Evolutionary conservation across 2,888 invertebrate genomes (phyloP).

Genomic region (Cheilosia urbana): DNA sequence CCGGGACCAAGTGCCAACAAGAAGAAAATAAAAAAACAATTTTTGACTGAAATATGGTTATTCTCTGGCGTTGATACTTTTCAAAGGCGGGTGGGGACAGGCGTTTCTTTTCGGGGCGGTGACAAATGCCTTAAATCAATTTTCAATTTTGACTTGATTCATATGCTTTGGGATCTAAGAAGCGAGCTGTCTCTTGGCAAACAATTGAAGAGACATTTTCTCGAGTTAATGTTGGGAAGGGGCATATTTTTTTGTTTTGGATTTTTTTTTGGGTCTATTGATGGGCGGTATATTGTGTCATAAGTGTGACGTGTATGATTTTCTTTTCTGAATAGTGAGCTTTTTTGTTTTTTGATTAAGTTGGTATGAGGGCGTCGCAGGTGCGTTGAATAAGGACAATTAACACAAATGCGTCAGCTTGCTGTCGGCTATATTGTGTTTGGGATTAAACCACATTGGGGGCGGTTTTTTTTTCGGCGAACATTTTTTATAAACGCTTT

Average conservation of each 20-base stretch:
- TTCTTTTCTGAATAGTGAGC: too few species aligned
- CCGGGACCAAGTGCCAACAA: slow-evolving; percentile 1
- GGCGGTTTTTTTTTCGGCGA: too few species aligned
- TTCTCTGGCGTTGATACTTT: slow-evolving; percentile 23
- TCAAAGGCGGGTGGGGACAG: slow-evolving; percentile 1
- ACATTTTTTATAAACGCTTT: too few species aligned
- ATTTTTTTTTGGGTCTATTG: too few species aligned
- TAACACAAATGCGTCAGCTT: too few species aligned
- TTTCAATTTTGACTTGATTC: slow-evolving; percentile 65
- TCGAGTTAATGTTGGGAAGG: slow-evolving; percentile 20
- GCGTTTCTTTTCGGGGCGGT: slow-evolving; percentile 44
- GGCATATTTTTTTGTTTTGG: background rate
- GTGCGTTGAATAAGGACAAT: too few species aligned
- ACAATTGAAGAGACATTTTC: slow-evolving; percentile 29
- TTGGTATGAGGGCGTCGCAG: too few species aligned
- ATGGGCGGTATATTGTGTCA: too few species aligned
- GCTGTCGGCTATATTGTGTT: too few species aligned
- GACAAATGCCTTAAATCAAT: slow-evolving; percentile 70
- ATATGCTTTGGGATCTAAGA: slow-evolving; percentile 33
- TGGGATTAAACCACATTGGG: too few species aligned
- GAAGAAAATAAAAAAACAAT: background rate
- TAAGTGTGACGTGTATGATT: too few species aligned
- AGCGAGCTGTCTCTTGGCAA: slow-evolving; percentile 33
- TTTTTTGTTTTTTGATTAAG: too few species aligned
- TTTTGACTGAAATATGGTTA: slow-evolving; percentile 17